phyloP scores from a whole-genome alignment of 2,888 invertebrate species.

The Boloria euphrosyne region DNA sequence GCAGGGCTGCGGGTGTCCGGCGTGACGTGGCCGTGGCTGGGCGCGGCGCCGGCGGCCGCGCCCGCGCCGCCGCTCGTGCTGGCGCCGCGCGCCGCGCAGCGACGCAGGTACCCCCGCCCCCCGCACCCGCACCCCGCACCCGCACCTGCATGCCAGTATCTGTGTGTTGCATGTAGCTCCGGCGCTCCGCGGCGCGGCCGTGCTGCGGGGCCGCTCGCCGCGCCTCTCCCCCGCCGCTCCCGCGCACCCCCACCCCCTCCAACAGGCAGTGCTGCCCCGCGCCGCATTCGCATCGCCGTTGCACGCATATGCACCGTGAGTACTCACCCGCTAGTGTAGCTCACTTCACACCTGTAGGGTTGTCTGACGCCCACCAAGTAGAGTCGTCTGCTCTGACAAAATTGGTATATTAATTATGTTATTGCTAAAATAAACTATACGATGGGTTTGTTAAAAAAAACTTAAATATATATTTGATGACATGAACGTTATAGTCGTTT shows the following conservation, averaged over 20 bases:
- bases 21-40: constrained; percentile 89
- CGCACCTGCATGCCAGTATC: constrained; percentile 62
- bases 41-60: constrained; percentile 83
- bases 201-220: constrained; percentile 88
- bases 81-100: constrained; percentile 88
- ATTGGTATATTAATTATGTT: too few species aligned
- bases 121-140: constrained; percentile 44
- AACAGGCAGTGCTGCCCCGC: constrained; percentile 84
- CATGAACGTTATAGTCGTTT: too few species aligned
- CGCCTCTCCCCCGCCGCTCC: constrained; percentile 84
- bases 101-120: constrained; percentile 70
- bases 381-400: too few species aligned
- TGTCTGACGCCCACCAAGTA: too few species aligned
- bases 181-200: constrained; percentile 83
- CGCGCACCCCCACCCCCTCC: constrained; percentile 63
- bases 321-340: constrained; percentile 62
- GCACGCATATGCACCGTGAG: constrained; percentile 96
- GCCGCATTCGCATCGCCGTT: constrained; percentile 89
- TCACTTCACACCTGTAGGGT: constrained; percentile 23
- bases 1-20: constrained; percentile 90
- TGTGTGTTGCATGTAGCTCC: constrained; percentile 84
- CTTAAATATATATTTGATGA: too few species aligned
- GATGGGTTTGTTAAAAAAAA: too few species aligned
- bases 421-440: too few species aligned
- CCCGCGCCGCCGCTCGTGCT: constrained; percentile 87